These are phyloP conservation scores for Porites rus DNA, from an alignment of 92 coral and sea anemone species.

Conservation along the genomic window DNA sequence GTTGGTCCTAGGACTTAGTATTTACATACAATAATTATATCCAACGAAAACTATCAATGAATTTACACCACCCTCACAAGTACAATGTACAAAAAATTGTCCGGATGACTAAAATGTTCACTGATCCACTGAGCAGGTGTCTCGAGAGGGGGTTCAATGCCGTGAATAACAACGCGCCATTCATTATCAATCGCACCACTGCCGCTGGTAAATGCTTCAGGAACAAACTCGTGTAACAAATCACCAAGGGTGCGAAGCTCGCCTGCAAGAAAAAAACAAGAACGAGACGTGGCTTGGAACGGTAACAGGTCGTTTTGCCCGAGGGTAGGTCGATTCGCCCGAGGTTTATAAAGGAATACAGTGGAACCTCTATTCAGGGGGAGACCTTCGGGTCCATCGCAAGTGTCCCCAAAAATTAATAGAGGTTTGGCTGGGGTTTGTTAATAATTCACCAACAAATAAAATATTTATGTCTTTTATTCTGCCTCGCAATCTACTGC, in stretches of 20 bases:
- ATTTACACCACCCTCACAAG: constrained; percentile 55
- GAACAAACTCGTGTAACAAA: constrained; percentile 79
- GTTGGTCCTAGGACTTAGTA: background rate
- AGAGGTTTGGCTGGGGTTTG: no score
- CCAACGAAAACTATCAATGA: background rate
- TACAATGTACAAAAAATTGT: constrained; percentile 90
- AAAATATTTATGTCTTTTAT: no score
- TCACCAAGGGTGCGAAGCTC: constrained; percentile 82
- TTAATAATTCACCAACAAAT: no score
- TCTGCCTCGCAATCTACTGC: no score
- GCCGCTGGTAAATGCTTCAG: constrained; percentile 70
- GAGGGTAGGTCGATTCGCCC: background rate
- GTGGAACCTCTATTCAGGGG: no score
- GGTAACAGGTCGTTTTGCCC: background rate
- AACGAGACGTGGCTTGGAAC: background rate
- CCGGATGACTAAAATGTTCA: constrained; percentile 98
- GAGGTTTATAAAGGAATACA: no score
- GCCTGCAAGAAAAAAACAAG: constrained; percentile 53
- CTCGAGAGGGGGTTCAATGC: constrained; percentile 95
- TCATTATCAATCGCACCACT: constrained; percentile 74
- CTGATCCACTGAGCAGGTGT: constrained; percentile 99
- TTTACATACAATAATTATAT: no score
- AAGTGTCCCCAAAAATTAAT: no score
- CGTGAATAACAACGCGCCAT: constrained; percentile 90
- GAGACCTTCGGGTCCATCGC: no score